Percentiles rank a stretch among this genome's conserved stretches.
Conservation (phyloP, 2,797 vertebrate species). For the Aldrovandia affinis region DNA sequence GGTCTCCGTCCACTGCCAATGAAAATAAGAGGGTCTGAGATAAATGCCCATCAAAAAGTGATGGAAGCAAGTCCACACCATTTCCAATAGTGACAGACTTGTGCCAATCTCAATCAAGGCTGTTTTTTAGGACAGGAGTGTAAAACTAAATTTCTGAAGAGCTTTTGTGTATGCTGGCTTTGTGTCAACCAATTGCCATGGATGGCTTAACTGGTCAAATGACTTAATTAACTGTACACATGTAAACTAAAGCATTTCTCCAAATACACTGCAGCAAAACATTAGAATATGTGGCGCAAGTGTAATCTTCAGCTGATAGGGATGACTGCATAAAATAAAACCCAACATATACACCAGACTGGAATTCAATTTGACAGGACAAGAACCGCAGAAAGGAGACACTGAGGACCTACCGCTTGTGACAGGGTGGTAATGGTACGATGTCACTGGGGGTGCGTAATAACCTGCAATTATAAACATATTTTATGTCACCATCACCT, state of each 20-base stretch:
- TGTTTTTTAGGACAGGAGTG: not conserved
- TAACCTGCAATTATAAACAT: not conserved
- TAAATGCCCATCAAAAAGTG: not conserved
- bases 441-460: no score
- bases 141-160: not conserved
- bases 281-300: not conserved
- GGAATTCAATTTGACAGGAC: not conserved
- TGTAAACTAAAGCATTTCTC: no score
- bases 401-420: slow-evolving; percentile 24
- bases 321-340: no score
- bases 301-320: not conserved
- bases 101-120: not conserved
- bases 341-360: no score
- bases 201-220: not conserved
- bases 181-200: not conserved
- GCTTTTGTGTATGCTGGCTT: not conserved
- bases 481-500: not conserved
- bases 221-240: no score
- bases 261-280: no score
- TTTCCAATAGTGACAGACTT: no score
- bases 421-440: not conserved
- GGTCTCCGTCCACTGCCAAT: slow-evolving; percentile 83
- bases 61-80: not conserved
- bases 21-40: not conserved
- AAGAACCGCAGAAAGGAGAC: not conserved